A percentile compares a stretch with the other conserved stretches of the same genome.
phyloP scores from a whole-genome alignment of 2,113 vertebrate genomes.

The Rana temporaria region DNA sequence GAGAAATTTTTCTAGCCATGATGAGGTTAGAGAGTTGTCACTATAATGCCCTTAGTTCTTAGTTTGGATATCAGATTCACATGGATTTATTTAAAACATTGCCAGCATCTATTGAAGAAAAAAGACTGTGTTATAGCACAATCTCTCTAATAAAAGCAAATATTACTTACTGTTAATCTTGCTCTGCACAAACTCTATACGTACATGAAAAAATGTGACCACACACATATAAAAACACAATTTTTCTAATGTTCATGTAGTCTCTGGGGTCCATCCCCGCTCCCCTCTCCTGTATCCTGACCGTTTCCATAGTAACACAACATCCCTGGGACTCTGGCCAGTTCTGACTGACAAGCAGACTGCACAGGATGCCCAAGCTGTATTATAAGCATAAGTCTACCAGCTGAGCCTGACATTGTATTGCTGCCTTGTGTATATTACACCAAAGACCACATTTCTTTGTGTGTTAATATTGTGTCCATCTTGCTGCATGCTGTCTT shows the following conservation, averaged over 20 bases:
- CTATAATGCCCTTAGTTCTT: too few relatives aligned
- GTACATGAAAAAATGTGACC: background rate
- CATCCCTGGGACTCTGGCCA: constrained; percentile 53
- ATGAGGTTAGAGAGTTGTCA: too few relatives aligned
- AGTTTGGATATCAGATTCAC: too few relatives aligned
- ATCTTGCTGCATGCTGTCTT: background rate
- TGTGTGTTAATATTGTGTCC: background rate
- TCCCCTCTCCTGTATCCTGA: constrained; percentile 32
- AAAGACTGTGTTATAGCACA: too few relatives aligned
- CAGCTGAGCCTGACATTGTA: background rate
- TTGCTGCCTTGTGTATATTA: background rate
- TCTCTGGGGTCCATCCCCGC: constrained; percentile 39
- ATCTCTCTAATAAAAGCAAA: background rate
- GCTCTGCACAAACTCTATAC: background rate
- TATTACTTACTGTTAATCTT: background rate
- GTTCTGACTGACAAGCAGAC: constrained; percentile 51
- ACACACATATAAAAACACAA: constrained; percentile 17
- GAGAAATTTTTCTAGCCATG: too few relatives aligned
- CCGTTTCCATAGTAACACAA: constrained; percentile 49
- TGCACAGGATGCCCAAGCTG: constrained; percentile 26
- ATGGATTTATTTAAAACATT: too few relatives aligned
- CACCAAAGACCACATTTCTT: background rate
- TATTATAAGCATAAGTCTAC: background rate
- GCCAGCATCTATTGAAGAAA: too few relatives aligned
- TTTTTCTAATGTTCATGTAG: constrained; percentile 26